A percentile compares a stretch with the other conserved stretches of the same genome.
Conservation (phyloP, 2,797 vertebrate species). For the Uromys caudimaculatus region DNA sequence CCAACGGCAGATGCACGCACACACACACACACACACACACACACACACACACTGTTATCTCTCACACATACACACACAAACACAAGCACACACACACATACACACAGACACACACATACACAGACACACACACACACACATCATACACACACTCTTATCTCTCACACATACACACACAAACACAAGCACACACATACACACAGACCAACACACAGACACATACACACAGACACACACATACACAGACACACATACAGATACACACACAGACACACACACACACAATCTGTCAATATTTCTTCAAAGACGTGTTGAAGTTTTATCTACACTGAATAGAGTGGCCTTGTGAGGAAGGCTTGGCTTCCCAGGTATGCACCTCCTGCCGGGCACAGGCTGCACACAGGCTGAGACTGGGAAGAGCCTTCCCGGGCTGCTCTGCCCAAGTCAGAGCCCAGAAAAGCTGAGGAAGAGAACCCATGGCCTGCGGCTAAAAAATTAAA, state of each 20-base stretch:
- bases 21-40: neutral
- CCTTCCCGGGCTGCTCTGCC: neutral
- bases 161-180: neutral
- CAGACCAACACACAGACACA: too few species aligned
- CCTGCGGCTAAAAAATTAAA: slow-evolving; percentile 89
- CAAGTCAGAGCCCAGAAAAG: neutral
- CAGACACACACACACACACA: neutral
- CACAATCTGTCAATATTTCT: neutral
- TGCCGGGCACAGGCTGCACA: neutral
- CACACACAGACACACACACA: neutral
- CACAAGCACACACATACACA: neutral
- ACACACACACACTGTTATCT: neutral
- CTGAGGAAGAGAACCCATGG: slow-evolving; percentile 53
- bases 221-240: too few species aligned
- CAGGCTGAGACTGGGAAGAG: fast-evolving
- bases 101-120: neutral
- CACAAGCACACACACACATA: neutral
- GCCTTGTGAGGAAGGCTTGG: fast-evolving
- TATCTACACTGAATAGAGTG: neutral
- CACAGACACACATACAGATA: neutral
- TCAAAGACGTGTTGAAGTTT: neutral
- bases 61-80: neutral
- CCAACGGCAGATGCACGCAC: too few species aligned
- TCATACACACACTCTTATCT: too few species aligned
- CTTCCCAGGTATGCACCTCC: neutral